These are phyloP conservation scores for Brienomyrus longianalis DNA, from an alignment of 2,113 vertebrate genomes.

Conservation along the genomic window DNA sequence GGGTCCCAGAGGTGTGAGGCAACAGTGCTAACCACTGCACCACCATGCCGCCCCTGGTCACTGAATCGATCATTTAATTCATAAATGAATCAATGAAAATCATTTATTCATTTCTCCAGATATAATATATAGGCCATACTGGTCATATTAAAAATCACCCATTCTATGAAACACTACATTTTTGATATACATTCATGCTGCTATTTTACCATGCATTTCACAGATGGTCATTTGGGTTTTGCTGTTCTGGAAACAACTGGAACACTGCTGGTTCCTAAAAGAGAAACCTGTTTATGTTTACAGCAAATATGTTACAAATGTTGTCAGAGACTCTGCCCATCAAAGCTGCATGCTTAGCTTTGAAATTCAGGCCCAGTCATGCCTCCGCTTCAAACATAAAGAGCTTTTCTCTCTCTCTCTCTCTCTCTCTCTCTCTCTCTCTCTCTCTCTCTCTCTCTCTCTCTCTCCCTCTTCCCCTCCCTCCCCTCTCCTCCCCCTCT, in stretches of 20 bases:
- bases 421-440: neutral
- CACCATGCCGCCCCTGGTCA: no score
- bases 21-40: no score
- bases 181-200: neutral
- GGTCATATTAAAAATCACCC: neutral
- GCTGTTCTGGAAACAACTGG: neutral
- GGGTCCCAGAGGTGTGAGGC: no score
- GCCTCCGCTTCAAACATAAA: conserved; percentile 9
- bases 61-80: neutral
- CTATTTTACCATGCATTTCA: neutral
- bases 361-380: neutral
- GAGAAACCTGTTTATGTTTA: neutral
- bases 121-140: neutral
- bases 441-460: no score
- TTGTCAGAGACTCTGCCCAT: neutral
- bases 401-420: conserved; percentile 12
- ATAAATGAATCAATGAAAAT: neutral
- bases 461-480: no score
- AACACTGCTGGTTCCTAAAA: neutral
- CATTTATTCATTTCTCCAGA: neutral
- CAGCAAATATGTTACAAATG: neutral
- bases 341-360: neutral
- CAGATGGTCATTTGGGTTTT: neutral
- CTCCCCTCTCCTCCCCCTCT: no score
- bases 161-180: neutral